A percentile compares a stretch with the other conserved stretches of the same genome.
phyloP scores from a whole-genome alignment of 1,140 invertebrate genomes.

The Pseudomyrmex gracilis region DNA sequence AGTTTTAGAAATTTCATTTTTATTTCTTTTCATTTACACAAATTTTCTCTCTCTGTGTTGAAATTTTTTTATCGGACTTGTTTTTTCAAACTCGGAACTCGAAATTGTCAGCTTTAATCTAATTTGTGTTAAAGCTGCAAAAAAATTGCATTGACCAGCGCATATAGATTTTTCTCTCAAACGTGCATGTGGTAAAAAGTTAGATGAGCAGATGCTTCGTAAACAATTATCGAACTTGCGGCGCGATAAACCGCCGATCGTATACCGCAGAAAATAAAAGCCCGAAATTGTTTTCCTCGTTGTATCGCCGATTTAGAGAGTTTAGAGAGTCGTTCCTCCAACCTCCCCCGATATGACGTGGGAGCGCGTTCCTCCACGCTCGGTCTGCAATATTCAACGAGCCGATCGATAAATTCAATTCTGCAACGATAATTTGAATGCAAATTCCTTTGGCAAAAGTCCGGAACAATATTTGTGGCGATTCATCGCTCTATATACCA shows the following conservation, averaged over 20 bases:
- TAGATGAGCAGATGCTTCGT: conserved; percentile 5
- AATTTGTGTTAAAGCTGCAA: background rate
- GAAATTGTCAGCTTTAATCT: background rate
- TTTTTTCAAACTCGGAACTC: background rate
- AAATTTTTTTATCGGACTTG: background rate
- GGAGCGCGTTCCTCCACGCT: background rate
- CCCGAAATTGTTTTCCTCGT: conserved; percentile 58
- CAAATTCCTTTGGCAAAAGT: conserved; percentile 18
- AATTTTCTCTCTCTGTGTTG: background rate
- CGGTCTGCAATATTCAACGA: conserved; percentile 16
- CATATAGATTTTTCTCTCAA: background rate
- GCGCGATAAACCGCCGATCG: conserved; percentile 49
- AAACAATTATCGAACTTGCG: conserved; percentile 52
- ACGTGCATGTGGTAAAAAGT: conserved; percentile 2
- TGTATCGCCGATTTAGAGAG: conserved; percentile 25
- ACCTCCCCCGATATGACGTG: conserved; percentile 12
- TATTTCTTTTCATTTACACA: background rate
- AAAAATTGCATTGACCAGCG: too few relatives aligned
- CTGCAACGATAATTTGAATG: conserved; percentile 18
- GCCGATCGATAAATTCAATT: conserved; percentile 38
- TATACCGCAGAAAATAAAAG: conserved; percentile 50
- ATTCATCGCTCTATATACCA: background rate
- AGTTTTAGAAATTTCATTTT: too few relatives aligned
- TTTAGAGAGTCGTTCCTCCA: conserved; percentile 16
- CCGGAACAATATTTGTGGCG: background rate